Conservation (phyloP, 2,113 vertebrate species). For the Poeciliopsis turrubarensis region DNA sequence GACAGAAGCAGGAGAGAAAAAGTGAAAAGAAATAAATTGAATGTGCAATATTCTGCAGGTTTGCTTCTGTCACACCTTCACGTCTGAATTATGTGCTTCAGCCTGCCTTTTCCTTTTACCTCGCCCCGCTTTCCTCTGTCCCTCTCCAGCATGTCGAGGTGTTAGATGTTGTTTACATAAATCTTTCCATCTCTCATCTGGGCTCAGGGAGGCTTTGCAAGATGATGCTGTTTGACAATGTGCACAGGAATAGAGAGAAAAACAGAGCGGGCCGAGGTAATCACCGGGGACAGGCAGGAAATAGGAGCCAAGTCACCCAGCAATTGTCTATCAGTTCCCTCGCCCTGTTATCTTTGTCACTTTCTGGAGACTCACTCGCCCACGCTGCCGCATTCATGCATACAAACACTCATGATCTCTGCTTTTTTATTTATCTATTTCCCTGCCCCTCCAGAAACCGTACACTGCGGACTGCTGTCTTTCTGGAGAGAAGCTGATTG, state of each 20-base stretch:
- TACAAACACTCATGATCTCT: constrained; percentile 14
- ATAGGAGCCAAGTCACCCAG: constrained; percentile 26
- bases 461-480: not conserved
- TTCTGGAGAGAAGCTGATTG: not conserved
- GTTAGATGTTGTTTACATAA: constrained; percentile 47
- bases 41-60: constrained; percentile 12
- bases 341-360: constrained; percentile 43
- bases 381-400: constrained; percentile 10
- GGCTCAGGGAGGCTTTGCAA: constrained; percentile 5
- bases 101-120: not conserved
- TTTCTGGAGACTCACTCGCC: constrained; percentile 27
- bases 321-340: constrained; percentile 49
- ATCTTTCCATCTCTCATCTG: constrained; percentile 17
- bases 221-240: constrained; percentile 50
- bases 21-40: constrained; percentile 12
- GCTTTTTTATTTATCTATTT: not conserved
- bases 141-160: constrained; percentile 14
- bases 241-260: constrained; percentile 24
- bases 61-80: constrained; percentile 1
- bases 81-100: constrained; percentile 12
- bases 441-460: constrained; percentile 1
- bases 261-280: constrained; percentile 44
- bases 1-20: constrained; percentile 13
- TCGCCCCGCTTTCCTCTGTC: constrained; percentile 3
- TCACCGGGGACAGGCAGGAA: constrained; percentile 40